A percentile compares a stretch with the other conserved stretches of the same genome.
These are phyloP conservation scores for Cephalopachus bancanus DNA, from an alignment of 2,797 vertebrate genomes.

Conservation along the genomic window DNA sequence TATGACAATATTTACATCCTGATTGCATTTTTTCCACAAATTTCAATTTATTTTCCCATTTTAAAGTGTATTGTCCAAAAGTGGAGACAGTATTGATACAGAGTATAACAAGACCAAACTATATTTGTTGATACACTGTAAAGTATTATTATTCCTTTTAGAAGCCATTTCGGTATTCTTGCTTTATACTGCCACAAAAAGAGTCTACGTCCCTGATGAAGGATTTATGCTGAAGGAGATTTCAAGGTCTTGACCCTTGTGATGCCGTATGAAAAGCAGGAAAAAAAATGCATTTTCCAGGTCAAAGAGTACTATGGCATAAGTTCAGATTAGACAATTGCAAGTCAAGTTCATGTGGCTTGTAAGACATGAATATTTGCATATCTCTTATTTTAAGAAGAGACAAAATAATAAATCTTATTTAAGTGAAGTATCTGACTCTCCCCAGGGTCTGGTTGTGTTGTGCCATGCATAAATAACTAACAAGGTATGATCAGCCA, in stretches of 20 bases:
- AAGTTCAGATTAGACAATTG: conserved; percentile 19
- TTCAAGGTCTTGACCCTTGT: background rate
- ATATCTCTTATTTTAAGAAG: conserved; percentile 30
- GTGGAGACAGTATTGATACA: background rate
- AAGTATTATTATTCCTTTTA: conserved; percentile 28
- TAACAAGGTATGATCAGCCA: background rate
- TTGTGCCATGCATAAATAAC: background rate
- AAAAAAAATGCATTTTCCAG: conserved; percentile 23
- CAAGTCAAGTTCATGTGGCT: background rate
- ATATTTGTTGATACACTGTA: background rate
- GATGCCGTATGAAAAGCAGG: background rate
- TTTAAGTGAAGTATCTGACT: conserved; percentile 19
- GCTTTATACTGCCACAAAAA: background rate
- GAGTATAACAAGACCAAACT: background rate
- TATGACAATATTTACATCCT: background rate
- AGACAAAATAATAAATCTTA: conserved; percentile 26
- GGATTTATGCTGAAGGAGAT: background rate
- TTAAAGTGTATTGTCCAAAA: conserved; percentile 2
- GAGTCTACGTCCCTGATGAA: background rate
- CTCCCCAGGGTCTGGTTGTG: background rate
- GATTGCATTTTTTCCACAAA: background rate
- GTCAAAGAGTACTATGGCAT: background rate
- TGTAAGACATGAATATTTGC: background rate
- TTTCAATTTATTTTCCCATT: background rate
- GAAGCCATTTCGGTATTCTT: background rate